These are phyloP conservation scores for Cyprinodon diabolis DNA, from an alignment of 2,797 vertebrate species.

Conservation along the genomic window DNA sequence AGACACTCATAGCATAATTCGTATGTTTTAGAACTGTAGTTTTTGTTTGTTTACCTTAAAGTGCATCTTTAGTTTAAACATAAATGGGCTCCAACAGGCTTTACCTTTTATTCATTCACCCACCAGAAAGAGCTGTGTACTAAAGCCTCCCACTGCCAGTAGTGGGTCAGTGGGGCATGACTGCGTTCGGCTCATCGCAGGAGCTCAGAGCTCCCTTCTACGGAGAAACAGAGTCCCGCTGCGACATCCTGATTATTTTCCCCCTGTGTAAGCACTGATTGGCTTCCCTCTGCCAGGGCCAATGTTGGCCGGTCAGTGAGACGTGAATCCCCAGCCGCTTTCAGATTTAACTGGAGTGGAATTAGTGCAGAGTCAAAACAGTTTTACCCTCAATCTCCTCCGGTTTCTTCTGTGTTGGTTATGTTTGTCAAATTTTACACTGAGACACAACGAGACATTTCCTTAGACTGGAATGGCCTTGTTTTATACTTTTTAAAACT, in stretches of 20 bases:
- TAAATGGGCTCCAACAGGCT: background rate
- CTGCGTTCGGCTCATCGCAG: slow-evolving; percentile 14
- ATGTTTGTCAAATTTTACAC: slow-evolving; percentile 6
- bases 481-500: slow-evolving; percentile 9
- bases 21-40: background rate
- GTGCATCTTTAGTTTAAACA: background rate
- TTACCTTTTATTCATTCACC: slow-evolving; percentile 20
- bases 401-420: background rate
- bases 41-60: background rate
- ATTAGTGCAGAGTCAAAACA: slow-evolving; percentile 42
- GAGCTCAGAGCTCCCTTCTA: slow-evolving; percentile 41
- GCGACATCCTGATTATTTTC: slow-evolving; percentile 43
- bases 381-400: slow-evolving; percentile 22
- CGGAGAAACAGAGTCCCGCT: slow-evolving; percentile 18
- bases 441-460: slow-evolving; percentile 27
- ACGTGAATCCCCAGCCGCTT: slow-evolving; percentile 37
- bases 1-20: background rate
- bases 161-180: slow-evolving; percentile 57
- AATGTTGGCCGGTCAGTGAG: slow-evolving; percentile 43
- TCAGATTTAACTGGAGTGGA: slow-evolving; percentile 34
- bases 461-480: background rate
- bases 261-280: slow-evolving; percentile 43
- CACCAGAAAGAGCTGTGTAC: slow-evolving; percentile 18
- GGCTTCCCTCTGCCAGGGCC: slow-evolving; percentile 49
- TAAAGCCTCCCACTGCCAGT: slow-evolving; percentile 19